Conservation (phyloP, 2,797 vertebrate genomes). For the Microcaecilia unicolor region DNA sequence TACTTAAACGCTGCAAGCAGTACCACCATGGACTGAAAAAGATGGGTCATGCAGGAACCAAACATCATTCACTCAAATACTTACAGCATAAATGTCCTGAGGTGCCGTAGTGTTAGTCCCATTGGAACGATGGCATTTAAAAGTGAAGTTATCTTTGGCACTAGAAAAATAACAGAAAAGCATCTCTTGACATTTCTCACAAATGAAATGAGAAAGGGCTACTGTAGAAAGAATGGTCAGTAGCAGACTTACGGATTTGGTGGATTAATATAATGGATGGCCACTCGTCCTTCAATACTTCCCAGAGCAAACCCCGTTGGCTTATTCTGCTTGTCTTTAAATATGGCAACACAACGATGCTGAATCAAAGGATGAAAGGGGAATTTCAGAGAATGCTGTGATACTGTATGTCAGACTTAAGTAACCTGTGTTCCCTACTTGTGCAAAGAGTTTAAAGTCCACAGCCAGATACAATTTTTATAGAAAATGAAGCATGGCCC, state of each 20-base stretch:
- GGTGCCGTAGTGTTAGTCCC: conserved; percentile 94
- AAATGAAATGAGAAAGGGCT: neutral
- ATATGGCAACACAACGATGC: conserved; percentile 97
- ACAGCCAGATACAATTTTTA: too few species aligned
- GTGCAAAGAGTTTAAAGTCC: too few species aligned
- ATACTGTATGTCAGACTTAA: too few species aligned
- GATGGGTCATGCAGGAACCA: too few species aligned
- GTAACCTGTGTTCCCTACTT: too few species aligned
- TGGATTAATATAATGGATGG: conserved; percentile 96
- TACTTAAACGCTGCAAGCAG: too few species aligned
- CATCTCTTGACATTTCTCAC: neutral
- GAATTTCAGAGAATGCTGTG: too few species aligned
- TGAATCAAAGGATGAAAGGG: conserved; percentile 45
- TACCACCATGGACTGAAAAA: too few species aligned
- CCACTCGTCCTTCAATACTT: conserved; percentile 94
- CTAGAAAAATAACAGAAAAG: conserved; percentile 38
- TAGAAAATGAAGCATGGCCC: too few species aligned
- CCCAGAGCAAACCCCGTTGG: conserved; percentile 95
- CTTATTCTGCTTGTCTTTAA: conserved; percentile 98
- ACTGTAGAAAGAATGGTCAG: neutral
- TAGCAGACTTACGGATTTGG: conserved; percentile 85
- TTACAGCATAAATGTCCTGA: conserved; percentile 96
- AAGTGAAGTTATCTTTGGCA: conserved; percentile 98
- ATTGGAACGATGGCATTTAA: conserved; percentile 97
- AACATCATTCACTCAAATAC: too few species aligned